These are phyloP conservation scores for Teinopalpus imperialis DNA, from an alignment of 2,888 invertebrate species.

Conservation along the genomic window DNA sequence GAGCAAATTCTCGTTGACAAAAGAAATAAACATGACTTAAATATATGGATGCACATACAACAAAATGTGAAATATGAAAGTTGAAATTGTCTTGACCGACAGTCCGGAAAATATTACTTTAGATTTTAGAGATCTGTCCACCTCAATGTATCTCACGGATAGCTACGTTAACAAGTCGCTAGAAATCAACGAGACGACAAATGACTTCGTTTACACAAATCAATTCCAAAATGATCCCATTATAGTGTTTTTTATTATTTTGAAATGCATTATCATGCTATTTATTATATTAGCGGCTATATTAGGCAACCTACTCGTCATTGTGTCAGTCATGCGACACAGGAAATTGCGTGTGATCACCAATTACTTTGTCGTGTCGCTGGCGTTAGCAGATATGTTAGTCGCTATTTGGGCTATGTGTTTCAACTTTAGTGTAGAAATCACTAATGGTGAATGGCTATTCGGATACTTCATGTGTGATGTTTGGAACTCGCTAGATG, in stretches of 20 bases:
- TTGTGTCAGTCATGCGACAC: slow-evolving; percentile 89
- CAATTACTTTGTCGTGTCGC: slow-evolving; percentile 97
- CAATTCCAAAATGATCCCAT: slow-evolving; percentile 71
- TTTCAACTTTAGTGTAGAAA: slow-evolving; percentile 94
- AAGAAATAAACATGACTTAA: slow-evolving; percentile 55
- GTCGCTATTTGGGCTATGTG: slow-evolving; percentile 98
- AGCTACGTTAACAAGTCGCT: slow-evolving; percentile 56
- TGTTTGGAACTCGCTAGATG: slow-evolving; percentile 97
- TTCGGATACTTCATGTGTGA: slow-evolving; percentile 97
- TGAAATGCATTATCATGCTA: slow-evolving; percentile 92
- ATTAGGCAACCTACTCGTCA: slow-evolving; percentile 94
- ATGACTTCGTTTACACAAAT: slow-evolving; percentile 61
- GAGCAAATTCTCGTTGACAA: slow-evolving; percentile 43
- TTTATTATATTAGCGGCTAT: slow-evolving; percentile 94
- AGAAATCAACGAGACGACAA: slow-evolving; percentile 58
- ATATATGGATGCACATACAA: slow-evolving; percentile 29
- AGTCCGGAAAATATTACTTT: slow-evolving; percentile 55
- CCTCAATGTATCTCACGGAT: slow-evolving; percentile 75
- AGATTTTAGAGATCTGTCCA: slow-evolving; percentile 61
- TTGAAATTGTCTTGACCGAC: slow-evolving; percentile 53
- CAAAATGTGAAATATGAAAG: slow-evolving; percentile 61
- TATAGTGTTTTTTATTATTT: slow-evolving; percentile 81
- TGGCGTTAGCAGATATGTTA: slow-evolving; percentile 96
- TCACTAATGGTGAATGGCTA: slow-evolving; percentile 92
- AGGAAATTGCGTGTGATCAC: slow-evolving; percentile 90